These are phyloP conservation scores for Nothoprocta pentlandii DNA, from an alignment of 2,113 vertebrate genomes.

Conservation along the genomic window DNA sequence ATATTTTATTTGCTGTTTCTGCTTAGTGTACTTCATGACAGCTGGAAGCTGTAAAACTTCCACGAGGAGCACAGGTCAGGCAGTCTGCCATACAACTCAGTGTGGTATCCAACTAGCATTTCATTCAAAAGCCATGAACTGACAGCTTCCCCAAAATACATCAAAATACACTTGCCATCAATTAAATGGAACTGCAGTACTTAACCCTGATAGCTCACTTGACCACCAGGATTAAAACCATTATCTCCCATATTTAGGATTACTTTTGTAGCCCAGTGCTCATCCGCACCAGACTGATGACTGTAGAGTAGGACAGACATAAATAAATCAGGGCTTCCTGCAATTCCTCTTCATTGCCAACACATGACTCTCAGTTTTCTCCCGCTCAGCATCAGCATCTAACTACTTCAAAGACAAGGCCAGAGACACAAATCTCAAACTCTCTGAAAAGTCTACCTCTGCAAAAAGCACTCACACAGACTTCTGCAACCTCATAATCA, in stretches of 20 bases:
- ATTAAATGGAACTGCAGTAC: not conserved
- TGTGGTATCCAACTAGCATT: not conserved
- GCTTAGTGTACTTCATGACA: conserved; percentile 8
- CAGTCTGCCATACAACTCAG: not conserved
- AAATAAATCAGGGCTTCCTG: not conserved
- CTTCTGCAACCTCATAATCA: not conserved
- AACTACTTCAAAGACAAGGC: not conserved
- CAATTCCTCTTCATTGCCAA: not conserved
- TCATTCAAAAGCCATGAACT: not conserved
- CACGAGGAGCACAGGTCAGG: not conserved
- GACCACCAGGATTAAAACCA: not conserved
- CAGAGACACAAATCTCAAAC: not conserved
- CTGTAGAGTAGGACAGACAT: not conserved
- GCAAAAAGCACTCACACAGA: not conserved
- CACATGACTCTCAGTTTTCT: fast-evolving
- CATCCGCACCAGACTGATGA: fast-evolving
- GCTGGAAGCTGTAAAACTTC: conserved; percentile 39
- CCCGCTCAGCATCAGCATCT: not conserved
- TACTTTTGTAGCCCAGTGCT: not conserved
- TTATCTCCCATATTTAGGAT: not conserved
- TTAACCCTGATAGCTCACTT: conserved; percentile 25
- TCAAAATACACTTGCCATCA: not conserved
- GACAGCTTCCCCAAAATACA: not conserved
- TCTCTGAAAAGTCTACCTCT: not conserved
- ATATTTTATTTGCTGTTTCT: conserved; percentile 11